These are phyloP conservation scores for Tethya wilhelma DNA, from an alignment of 37 sponge, comb jelly and placozoan species.

Conservation along the genomic window DNA sequence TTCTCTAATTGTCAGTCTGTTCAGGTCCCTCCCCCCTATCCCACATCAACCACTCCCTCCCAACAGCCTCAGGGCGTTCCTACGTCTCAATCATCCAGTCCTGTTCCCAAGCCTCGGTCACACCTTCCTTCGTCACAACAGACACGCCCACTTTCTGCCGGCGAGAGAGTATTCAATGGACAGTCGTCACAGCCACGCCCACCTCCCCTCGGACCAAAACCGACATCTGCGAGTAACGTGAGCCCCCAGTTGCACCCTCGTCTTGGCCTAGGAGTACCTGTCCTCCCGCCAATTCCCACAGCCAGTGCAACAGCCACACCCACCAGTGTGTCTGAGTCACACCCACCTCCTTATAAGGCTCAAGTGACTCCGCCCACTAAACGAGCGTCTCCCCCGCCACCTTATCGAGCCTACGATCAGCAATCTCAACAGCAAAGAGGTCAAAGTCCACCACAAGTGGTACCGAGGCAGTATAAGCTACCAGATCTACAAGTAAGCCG, in stretches of 20 bases:
- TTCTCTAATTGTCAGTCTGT: too few relatives aligned
- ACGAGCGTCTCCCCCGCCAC: slow-evolving; percentile 5
- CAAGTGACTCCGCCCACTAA: background rate
- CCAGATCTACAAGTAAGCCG: slow-evolving; percentile 36
- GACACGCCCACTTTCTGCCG: too few relatives aligned
- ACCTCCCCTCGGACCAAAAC: too few relatives aligned
- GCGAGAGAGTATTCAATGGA: too few relatives aligned
- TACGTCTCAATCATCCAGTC: too few relatives aligned
- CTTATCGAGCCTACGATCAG: slow-evolving; percentile 10
- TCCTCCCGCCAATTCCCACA: slow-evolving; percentile 47
- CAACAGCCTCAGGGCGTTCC: too few relatives aligned
- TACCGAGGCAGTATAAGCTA: slow-evolving; percentile 30
- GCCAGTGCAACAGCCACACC: background rate
- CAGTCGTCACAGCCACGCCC: too few relatives aligned
- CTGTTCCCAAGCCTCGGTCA: too few relatives aligned
- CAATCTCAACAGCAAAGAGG: slow-evolving; percentile 2
- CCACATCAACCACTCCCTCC: too few relatives aligned
- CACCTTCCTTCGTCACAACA: too few relatives aligned
- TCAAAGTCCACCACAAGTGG: background rate
- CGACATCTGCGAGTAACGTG: background rate
- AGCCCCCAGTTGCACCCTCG: slow-evolving; percentile 8
- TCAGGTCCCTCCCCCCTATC: too few relatives aligned
- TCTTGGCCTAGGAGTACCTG: slow-evolving; percentile 47
- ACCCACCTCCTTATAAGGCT: slow-evolving; percentile 40
- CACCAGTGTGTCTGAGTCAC: background rate